Evolutionary conservation across 2,113 vertebrate species (phyloP), one percentile per base, ranked within the genome.

Genomic region (Egretta garzetta): DNA sequence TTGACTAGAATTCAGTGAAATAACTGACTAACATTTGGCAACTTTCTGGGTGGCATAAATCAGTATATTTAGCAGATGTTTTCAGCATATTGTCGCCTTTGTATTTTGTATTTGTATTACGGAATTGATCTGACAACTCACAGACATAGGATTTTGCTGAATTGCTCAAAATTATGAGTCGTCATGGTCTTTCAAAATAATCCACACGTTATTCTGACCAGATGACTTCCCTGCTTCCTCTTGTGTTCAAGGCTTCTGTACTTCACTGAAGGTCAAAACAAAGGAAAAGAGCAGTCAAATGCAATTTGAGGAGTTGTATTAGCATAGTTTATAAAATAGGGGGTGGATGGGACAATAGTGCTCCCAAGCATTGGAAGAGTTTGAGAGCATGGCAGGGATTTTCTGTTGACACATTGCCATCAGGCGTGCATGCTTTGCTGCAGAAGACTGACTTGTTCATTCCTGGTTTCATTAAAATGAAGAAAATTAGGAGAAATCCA

Each of bases 31-130:
- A 74, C 67, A 77, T 64, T 83, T 93, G 72, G 58, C 77, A 94
- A 30, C 76, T 96, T 91, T 74, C 89, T 74, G 76, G 60, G 81
- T 94, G 59, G 62, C 14, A 86, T 92, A 91, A 94, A 94, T 95
- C 87, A 80, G 50, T 87, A 71, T 67, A 73, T 92, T 96, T 94
- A 89, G 67, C 77, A 49, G 94, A 64, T 72, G 18, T 21, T 94
- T 97, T 85, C 71, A 82, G 9, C 33, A 59, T 92, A 85, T 60
- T 96, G 62, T 85, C 39, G 21, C 88, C 26, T 82, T 80, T 47
- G 7, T 86, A 20, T 23, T 86, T 82, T 64, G 43, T 75, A 27
- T 66, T 86, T 45, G 27, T 87, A 22, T 80, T 86, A 33, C 27
- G 74, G 45, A 96, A 73, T 80, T 94, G 35, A 62, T 94, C 41